phyloP scores from a whole-genome alignment of 2,797 vertebrate genomes.

The Tamandua tetradactyla region DNA sequence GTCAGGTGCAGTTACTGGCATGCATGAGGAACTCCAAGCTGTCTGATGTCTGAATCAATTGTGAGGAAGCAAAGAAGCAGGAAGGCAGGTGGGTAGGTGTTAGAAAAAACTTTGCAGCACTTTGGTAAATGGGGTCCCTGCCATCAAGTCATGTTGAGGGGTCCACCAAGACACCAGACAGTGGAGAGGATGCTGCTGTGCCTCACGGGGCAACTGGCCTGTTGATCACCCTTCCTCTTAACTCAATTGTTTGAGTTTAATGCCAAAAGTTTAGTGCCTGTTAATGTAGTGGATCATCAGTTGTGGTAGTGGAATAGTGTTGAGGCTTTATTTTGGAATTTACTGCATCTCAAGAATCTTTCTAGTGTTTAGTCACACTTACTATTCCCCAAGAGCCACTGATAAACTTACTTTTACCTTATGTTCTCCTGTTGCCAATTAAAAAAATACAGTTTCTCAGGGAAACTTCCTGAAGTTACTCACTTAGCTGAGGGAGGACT shows the following conservation, averaged over 20 bases:
- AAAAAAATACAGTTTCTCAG: neutral
- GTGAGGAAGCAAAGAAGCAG: neutral
- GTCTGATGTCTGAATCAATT: neutral
- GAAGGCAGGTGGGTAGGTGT: fast-evolving
- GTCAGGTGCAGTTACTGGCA: too few relatives aligned
- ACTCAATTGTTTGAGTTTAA: too few relatives aligned
- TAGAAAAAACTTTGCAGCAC: neutral
- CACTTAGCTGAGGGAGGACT: neutral
- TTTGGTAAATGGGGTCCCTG: too few relatives aligned
- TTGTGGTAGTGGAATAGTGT: too few relatives aligned
- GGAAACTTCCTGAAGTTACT: neutral
- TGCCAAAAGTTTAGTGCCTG: too few relatives aligned
- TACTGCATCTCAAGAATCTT: too few relatives aligned
- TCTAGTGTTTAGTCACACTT: neutral
- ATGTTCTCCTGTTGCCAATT: neutral
- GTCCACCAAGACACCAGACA: too few relatives aligned
- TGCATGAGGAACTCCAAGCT: neutral
- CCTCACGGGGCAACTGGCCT: too few relatives aligned
- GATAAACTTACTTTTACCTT: neutral
- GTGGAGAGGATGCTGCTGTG: too few relatives aligned
- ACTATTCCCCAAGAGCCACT: too few relatives aligned
- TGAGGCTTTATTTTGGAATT: too few relatives aligned
- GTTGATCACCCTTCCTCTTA: too few relatives aligned
- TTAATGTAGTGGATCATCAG: neutral
- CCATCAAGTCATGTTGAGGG: neutral